These are phyloP conservation scores for Accipiter cooperii DNA, from an alignment of 2,113 vertebrate species.

Conservation along the genomic window DNA sequence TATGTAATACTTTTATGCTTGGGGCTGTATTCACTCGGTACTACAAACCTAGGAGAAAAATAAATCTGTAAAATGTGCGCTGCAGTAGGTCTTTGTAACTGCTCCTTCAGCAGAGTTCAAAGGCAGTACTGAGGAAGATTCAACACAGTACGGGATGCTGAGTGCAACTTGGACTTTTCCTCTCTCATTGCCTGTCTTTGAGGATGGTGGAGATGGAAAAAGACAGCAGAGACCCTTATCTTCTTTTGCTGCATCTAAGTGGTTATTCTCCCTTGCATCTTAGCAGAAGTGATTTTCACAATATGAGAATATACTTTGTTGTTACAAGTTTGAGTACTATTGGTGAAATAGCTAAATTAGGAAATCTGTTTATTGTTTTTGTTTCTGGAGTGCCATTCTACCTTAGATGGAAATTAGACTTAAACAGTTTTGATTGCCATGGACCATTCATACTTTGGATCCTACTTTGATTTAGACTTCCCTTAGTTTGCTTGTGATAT, in stretches of 20 bases:
- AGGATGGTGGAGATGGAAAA: neutral
- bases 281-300: neutral
- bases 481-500: neutral
- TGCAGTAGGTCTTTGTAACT: neutral
- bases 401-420: neutral
- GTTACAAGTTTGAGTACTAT: neutral
- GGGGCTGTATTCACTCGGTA: neutral
- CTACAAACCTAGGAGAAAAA: neutral
- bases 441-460: neutral
- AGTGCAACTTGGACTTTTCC: neutral
- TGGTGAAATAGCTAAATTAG: neutral
- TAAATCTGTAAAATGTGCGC: neutral
- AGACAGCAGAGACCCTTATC: neutral
- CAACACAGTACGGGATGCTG: neutral
- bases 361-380: neutral
- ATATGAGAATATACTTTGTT: neutral
- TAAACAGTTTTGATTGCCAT: neutral
- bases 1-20: neutral
- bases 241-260: neutral
- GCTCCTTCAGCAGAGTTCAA: neutral
- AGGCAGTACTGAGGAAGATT: neutral
- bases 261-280: neutral
- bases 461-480: neutral
- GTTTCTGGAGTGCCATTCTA: neutral
- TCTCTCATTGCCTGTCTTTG: neutral